Evolutionary conservation across 2,113 vertebrate genomes (phyloP).

Genomic region (Steatornis caripensis): DNA sequence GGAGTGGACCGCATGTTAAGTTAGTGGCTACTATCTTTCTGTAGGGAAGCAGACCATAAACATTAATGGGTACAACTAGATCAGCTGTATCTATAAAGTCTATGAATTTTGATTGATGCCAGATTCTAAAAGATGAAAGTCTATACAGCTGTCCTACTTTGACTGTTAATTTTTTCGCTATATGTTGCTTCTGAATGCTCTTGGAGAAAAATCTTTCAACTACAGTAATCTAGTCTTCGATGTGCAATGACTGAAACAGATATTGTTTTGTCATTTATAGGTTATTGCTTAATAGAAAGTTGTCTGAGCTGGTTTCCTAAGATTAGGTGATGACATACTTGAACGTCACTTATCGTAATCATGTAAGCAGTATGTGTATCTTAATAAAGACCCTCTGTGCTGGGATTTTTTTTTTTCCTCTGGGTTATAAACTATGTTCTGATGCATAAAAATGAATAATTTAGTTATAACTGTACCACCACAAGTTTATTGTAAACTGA

Average conservation of each 20-base stretch:
- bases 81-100: background rate
- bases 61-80: background rate
- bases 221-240: background rate
- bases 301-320: background rate
- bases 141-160: background rate
- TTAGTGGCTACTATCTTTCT: background rate
- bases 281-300: constrained; percentile 37
- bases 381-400: constrained; percentile 30
- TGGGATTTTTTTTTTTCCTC: background rate
- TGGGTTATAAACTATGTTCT: background rate
- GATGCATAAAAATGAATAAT: constrained; percentile 31
- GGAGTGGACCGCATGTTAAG: background rate
- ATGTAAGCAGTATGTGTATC: background rate
- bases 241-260: constrained; percentile 13
- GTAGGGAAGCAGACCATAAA: background rate
- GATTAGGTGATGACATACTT: constrained; percentile 18
- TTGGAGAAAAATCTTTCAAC: constrained; percentile 35
- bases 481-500: constrained; percentile 39
- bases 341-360: background rate
- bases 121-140: background rate
- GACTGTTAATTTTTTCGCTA: background rate
- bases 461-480: constrained; percentile 11
- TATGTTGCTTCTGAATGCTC: background rate
- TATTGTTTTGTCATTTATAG: constrained; percentile 12
- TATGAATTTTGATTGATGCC: background rate